Base-by-base conservation (phyloP, 1,140 invertebrate genomes). In the Caenorhabditis inopinata region DNA sequence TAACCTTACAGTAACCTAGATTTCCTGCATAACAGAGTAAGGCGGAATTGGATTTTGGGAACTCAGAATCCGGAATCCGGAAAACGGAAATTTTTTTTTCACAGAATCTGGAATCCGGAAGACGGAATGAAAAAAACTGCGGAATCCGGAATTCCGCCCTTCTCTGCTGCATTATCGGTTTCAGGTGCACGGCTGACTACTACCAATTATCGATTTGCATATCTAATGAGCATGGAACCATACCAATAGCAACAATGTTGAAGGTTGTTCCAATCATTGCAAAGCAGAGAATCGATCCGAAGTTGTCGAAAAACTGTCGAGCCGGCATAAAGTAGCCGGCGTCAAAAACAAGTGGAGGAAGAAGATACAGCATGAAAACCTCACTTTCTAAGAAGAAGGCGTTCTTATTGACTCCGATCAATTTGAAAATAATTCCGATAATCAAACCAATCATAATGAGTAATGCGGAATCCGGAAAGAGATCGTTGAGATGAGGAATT, bases 281-380 rank as follows among this genome's bases (percentile, higher is more conserved):
- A 90, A 97, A 98, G 25, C 97, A 90, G 29, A 98, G 90, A 87
- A 98, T 97, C 25, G 95, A 96, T 78, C 95, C 95, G 80, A 99
- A 91, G 89, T 99, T 96, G 88, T 98, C 96, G 89, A 97, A 97
- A 90, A 98, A 98, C 81, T 91, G 89, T 79, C 95, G 91, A 90
- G 98, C 97, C 74, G 96, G 96, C 94, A 98, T 96, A 89, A 97
- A 98, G 90, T 97, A 98, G 42, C 85, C 95, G 9, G 87, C 86
- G 75, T 87, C 82, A 32, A 83, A 85, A 46, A 90, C 90, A 85
- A 89, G 90, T 85, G 90, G 91, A 12, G 90, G 91, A 18, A 87
- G 82, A 16, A 87, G 82, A 74, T 85, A 87, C 9, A 87, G 73
- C 77, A 87, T 80, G 83, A 86, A 85, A 25, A 86, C 82, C 51